Evolutionary conservation across 2,888 invertebrate genomes (phyloP), one percentile per base, ranked within the genome.

Genomic region (Tolmerus cingulatus): DNA sequence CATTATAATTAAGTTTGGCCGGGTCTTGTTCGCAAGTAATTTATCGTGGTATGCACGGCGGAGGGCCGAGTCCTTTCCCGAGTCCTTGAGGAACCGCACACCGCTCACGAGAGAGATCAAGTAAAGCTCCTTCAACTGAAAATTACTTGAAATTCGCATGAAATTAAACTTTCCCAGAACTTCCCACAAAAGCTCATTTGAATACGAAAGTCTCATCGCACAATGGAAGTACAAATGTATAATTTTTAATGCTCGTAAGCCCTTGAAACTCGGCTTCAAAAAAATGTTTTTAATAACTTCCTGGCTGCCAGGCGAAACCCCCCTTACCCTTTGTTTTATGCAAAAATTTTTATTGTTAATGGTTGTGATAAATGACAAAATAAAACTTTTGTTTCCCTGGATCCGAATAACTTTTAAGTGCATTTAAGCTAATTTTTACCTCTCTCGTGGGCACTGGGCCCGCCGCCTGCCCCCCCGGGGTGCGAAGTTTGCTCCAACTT

Each of bases 101-200:
- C 46, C 43, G 55, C 23, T 79, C 78, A 1, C 43, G 46, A 79
- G 43, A 46, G 79, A 82, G 82, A 82, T 82, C 82, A 82, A 82
- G 82, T 82, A 66, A 82, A 66, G 66, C 57, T 82, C 82, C 82
- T 66, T 82, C 82, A 82, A 66, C 66, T 82, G 55, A 82, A 82
- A 82, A 82, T 82, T 82, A 82, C 82, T 82, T 82, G 19, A 19
- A 82, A 82, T 82, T 82, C 82, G 57, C 82, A 82, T 82, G 82
- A 82, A 82, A 82, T 82, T 82, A 82, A 82, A 82, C 82, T 82
- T 82, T 66, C 23, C 51, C n/a, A 37, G 37, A 82, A 82, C 82
- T 82, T 82, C 40, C 82, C 82, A 82, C 82, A 82, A 57, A 82
- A 66, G 82, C 82, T 82, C 34, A 82, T 82, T 82, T 82, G 82